Evolutionary conservation across 2,113 vertebrate species (phyloP).

Genomic region (Ictalurus punctatus): DNA sequence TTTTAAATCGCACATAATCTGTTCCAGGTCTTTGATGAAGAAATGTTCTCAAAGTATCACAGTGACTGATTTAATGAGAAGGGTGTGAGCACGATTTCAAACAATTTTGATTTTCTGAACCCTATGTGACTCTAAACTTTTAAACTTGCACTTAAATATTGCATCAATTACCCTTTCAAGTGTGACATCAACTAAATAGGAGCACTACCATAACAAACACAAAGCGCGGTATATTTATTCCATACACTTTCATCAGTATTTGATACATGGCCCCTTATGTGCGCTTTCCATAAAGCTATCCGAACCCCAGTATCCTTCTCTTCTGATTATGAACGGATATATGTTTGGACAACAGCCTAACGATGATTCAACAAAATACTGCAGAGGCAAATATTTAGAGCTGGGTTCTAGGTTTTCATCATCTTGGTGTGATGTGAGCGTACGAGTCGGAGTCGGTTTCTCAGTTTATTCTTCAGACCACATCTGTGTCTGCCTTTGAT

Average conservation of each 20-base stretch:
- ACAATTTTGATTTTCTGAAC: slow-evolving; percentile 73
- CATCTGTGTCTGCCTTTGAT: slow-evolving; percentile 55
- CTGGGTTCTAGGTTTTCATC: slow-evolving; percentile 65
- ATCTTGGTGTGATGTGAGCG: slow-evolving; percentile 63
- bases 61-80: slow-evolving; percentile 70
- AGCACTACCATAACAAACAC: slow-evolving; percentile 61
- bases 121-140: slow-evolving; percentile 73
- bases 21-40: slow-evolving; percentile 74
- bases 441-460: slow-evolving; percentile 60
- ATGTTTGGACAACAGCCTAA: slow-evolving; percentile 74
- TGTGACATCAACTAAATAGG: slow-evolving; percentile 69
- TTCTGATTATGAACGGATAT: slow-evolving; percentile 60
- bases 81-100: slow-evolving; percentile 72
- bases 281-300: slow-evolving; percentile 64
- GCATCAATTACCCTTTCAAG: slow-evolving; percentile 73
- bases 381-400: slow-evolving; percentile 75
- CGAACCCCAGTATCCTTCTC: slow-evolving; percentile 62
- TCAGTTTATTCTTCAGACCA: slow-evolving; percentile 58
- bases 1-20: slow-evolving; percentile 75
- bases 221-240: slow-evolving; percentile 64
- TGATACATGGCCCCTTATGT: slow-evolving; percentile 68
- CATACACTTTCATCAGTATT: slow-evolving; percentile 62
- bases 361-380: slow-evolving; percentile 72
- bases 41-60: slow-evolving; percentile 70
- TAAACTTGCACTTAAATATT: slow-evolving; percentile 70